Conservation (phyloP, 2,113 vertebrate species). For the Okapia johnstoni region DNA sequence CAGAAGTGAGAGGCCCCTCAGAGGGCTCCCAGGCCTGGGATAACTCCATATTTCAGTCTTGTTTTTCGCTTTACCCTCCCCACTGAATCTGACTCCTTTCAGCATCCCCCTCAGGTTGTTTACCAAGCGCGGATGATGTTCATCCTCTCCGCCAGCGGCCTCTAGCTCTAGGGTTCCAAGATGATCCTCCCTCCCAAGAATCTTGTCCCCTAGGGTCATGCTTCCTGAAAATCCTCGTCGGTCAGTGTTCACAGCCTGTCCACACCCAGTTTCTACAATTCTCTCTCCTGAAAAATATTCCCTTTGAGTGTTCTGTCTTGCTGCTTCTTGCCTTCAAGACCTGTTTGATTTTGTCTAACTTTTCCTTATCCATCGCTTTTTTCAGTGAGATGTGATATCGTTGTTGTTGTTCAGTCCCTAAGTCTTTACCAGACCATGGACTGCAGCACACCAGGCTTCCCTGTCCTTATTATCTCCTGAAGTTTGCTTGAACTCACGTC, state of each 20-base stretch:
- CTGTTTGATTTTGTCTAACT: background rate
- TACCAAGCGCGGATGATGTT: rapidly evolving
- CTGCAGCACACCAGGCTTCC: background rate
- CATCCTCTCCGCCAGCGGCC: background rate
- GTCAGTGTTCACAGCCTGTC: rapidly evolving
- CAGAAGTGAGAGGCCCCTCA: background rate
- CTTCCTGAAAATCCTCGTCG: rapidly evolving
- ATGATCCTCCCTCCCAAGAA: background rate
- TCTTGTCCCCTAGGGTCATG: background rate
- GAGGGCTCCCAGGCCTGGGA: background rate
- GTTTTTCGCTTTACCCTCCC: background rate
- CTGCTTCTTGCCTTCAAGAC: background rate
- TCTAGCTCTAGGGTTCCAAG: background rate
- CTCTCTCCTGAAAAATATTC: background rate
- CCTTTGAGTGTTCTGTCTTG: background rate
- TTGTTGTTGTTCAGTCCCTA: background rate
- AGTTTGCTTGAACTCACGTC: background rate
- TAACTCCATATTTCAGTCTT: background rate
- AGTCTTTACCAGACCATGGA: background rate
- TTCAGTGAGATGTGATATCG: background rate
- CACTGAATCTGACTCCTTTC: background rate
- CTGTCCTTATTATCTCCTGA: background rate
- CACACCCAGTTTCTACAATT: rapidly evolving
- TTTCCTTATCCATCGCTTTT: background rate
- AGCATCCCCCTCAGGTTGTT: background rate